phyloP scores from a whole-genome alignment of 2,888 invertebrate species.

The Lutraria lutraria region DNA sequence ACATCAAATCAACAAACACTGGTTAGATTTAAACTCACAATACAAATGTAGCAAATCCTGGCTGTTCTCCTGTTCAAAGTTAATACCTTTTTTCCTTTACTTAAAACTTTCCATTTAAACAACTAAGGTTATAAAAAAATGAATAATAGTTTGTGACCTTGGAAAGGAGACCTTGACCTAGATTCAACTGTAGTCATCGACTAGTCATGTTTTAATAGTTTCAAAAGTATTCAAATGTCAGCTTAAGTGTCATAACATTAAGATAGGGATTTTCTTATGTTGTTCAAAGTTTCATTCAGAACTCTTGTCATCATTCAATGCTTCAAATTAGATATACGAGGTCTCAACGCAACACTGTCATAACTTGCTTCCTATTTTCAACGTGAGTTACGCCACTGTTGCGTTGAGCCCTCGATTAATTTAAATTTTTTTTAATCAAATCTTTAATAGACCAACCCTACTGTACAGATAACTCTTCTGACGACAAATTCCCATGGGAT shows the following conservation, averaged over 20 bases:
- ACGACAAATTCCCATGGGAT: no score
- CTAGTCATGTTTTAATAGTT: background rate
- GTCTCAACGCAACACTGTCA: no score
- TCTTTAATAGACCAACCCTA: no score
- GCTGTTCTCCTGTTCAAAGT: background rate
- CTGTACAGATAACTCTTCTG: no score
- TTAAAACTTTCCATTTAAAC: background rate
- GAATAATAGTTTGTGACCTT: background rate
- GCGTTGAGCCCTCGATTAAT: no score
- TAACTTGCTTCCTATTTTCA: no score
- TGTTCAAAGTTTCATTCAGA: background rate
- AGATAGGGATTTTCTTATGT: background rate
- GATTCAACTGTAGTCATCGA: background rate
- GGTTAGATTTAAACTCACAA: conserved; percentile 2
- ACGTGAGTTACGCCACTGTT: no score
- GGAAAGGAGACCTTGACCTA: background rate
- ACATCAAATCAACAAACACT: background rate
- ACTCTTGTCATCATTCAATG: background rate
- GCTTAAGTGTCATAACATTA: background rate
- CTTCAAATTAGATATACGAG: no score
- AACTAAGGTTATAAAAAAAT: background rate
- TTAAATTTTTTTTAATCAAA: no score
- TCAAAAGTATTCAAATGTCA: background rate
- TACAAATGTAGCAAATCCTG: conserved; percentile 10
- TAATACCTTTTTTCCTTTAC: no score